Conservation (phyloP, 2,113 vertebrate genomes). For the Raja brachyura region DNA sequence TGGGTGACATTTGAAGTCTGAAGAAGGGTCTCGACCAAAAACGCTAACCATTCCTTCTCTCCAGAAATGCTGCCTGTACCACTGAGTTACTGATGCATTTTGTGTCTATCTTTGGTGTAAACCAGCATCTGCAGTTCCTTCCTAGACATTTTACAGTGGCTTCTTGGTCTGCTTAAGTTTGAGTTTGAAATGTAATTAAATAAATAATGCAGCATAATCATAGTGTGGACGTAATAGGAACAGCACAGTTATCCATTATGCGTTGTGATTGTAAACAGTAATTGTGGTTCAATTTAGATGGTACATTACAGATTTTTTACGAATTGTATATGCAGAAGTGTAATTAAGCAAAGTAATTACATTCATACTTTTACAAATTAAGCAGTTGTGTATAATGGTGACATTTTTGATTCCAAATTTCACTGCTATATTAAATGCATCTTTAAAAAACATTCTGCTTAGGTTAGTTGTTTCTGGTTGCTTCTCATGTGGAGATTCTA, state of each 20-base stretch:
- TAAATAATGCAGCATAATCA: background rate
- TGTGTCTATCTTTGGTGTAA: too few species aligned
- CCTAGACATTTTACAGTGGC: background rate
- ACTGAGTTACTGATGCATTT: too few species aligned
- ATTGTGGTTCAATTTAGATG: background rate
- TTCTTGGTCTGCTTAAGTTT: background rate
- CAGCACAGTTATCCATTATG: too few species aligned
- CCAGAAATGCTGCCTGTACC: too few species aligned
- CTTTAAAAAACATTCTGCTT: background rate
- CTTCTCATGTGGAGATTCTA: background rate
- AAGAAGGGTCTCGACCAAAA: too few species aligned
- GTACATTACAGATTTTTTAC: background rate
- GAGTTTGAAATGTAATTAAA: background rate
- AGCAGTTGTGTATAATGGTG: background rate
- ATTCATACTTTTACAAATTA: background rate
- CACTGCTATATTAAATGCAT: background rate
- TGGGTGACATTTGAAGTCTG: too few species aligned
- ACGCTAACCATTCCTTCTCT: too few species aligned
- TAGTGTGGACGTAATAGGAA: too few species aligned
- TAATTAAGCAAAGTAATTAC: background rate
- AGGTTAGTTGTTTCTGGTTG: background rate
- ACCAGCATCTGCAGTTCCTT: too few species aligned
- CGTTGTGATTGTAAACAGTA: background rate
- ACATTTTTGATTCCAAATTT: background rate
- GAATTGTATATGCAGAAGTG: conserved; percentile 3